Conservation (phyloP, 2,888 invertebrate genomes). For the Exephanes ischioxanthus region DNA sequence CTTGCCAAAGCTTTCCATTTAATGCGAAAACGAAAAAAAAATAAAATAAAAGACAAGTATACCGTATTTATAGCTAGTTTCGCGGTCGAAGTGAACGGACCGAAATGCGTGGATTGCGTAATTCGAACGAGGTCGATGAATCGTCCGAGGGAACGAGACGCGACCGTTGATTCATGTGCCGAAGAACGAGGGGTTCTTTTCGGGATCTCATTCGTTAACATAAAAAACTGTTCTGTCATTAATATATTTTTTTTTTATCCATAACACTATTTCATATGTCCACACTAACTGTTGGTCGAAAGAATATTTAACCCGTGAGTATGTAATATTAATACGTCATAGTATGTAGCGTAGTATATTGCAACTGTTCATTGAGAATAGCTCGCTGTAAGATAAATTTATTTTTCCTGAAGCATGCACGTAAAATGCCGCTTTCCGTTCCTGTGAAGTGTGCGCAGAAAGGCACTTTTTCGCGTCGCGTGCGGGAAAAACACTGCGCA, state of each 20-base stretch:
- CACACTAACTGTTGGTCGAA: too few relatives aligned
- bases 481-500: too few relatives aligned
- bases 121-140: slow-evolving; percentile 33
- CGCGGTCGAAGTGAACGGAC: not conserved
- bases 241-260: too few relatives aligned
- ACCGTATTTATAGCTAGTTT: not conserved
- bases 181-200: too few relatives aligned
- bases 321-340: too few relatives aligned
- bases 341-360: not conserved
- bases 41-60: not conserved
- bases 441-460: too few relatives aligned
- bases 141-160: slow-evolving; percentile 19
- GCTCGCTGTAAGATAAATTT: not conserved
- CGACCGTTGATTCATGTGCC: not conserved
- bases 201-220: too few relatives aligned
- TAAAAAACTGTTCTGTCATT: too few relatives aligned
- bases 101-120: slow-evolving; percentile 17
- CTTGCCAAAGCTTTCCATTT: not conserved
- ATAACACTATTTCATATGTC: too few relatives aligned
- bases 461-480: too few relatives aligned
- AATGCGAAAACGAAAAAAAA: not conserved
- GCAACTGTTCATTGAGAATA: not conserved
- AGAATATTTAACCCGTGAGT: too few relatives aligned
- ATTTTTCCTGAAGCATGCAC: not conserved
- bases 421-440: too few relatives aligned